phyloP scores from a whole-genome alignment of 2,797 vertebrate species.

The Heterohyrax brucei region DNA sequence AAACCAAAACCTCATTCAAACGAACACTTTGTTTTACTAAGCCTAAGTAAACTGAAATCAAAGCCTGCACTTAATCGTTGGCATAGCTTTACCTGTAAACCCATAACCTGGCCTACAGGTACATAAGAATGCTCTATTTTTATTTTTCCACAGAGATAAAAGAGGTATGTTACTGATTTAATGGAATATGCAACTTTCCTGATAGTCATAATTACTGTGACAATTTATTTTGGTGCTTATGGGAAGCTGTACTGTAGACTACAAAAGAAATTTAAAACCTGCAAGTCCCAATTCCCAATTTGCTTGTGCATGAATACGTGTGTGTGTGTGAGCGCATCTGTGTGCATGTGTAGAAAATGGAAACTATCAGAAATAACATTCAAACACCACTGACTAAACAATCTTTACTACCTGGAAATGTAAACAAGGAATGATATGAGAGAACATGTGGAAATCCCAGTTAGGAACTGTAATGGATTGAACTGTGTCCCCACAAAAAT shows the following conservation, averaged over 20 bases:
- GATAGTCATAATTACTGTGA: background rate
- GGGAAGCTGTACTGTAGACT: background rate
- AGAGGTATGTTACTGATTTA: constrained; percentile 27
- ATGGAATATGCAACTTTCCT: constrained; percentile 3
- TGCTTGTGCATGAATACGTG: background rate
- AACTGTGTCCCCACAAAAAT: no score
- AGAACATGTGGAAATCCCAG: background rate
- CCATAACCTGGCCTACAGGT: constrained; percentile 52
- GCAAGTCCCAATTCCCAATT: background rate
- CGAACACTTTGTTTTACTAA: constrained; percentile 54
- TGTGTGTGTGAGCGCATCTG: background rate
- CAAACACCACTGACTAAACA: background rate
- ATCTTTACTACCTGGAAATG: background rate
- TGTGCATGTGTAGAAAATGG: constrained; percentile 1
- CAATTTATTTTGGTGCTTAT: constrained; percentile 26
- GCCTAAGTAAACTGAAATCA: constrained; percentile 58
- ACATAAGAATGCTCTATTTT: constrained; percentile 69
- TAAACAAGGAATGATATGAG: constrained; percentile 9
- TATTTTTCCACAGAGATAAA: constrained; percentile 67
- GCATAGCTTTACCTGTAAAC: constrained; percentile 53
- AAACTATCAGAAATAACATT: background rate
- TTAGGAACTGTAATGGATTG: background rate
- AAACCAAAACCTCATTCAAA: constrained; percentile 38
- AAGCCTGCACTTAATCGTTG: constrained; percentile 42
- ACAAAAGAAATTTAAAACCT: constrained; percentile 59